A percentile compares a stretch with the other conserved stretches of the same genome.
Evolutionary conservation across 2,113 vertebrate genomes (phyloP).

Genomic region (Misgurnus anguillicaudatus): DNA sequence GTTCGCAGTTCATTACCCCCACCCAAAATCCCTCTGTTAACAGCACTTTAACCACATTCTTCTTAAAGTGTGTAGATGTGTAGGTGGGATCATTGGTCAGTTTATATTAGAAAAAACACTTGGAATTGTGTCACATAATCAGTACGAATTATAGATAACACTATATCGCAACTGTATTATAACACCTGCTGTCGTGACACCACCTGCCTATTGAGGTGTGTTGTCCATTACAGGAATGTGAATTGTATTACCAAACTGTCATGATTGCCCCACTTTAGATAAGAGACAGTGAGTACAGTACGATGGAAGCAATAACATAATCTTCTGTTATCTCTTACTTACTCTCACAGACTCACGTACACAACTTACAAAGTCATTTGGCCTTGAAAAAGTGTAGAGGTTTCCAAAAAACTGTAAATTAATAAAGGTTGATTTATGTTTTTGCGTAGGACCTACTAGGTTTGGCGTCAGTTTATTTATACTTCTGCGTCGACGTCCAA

Average conservation of each 20-base stretch:
- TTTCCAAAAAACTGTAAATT: constrained; percentile 23
- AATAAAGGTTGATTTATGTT: too few relatives aligned
- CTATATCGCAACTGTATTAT: neutral
- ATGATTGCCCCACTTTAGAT: constrained; percentile 68
- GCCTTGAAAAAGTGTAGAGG: neutral
- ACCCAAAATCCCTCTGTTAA: too few relatives aligned
- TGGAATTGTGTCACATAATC: neutral
- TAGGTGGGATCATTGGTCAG: neutral
- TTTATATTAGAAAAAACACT: neutral
- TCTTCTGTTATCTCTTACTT: neutral
- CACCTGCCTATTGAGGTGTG: neutral
- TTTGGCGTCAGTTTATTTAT: too few relatives aligned
- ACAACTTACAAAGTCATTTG: constrained; percentile 1
- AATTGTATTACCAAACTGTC: constrained; percentile 9
- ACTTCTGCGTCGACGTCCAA: too few relatives aligned
- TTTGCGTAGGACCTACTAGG: too few relatives aligned
- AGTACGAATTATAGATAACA: neutral
- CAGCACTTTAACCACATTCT: too few relatives aligned
- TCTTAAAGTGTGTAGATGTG: too few relatives aligned
- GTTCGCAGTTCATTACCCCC: too few relatives aligned
- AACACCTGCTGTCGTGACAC: neutral
- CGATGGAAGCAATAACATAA: constrained; percentile 26
- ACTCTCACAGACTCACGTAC: neutral
- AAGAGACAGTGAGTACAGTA: constrained; percentile 59
- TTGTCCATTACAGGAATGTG: constrained; percentile 34